A percentile compares a stretch with the other conserved stretches of the same genome.
Conservation (phyloP, 2,113 vertebrate species). For the Baryphthengus martii region DNA sequence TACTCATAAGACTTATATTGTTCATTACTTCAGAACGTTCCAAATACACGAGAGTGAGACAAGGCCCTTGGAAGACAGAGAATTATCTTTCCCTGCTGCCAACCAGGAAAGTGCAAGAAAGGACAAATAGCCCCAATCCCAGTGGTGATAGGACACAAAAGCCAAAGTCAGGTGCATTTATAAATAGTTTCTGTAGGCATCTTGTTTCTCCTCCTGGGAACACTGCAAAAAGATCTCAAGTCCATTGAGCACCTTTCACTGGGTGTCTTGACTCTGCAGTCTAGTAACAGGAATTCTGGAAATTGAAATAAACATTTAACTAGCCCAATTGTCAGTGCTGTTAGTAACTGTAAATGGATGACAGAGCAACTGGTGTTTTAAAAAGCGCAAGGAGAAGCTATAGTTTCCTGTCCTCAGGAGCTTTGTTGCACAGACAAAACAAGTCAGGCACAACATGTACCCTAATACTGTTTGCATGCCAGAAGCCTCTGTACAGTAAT, state of each 20-base stretch:
- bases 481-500: constrained; percentile 40
- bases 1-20: background rate
- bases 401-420: background rate
- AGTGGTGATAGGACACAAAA: background rate
- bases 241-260: background rate
- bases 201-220: constrained; percentile 39
- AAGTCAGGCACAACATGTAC: background rate
- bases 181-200: constrained; percentile 60
- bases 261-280: background rate
- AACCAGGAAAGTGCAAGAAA: background rate
- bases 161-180: constrained; percentile 31
- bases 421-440: background rate
- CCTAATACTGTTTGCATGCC: constrained; percentile 26
- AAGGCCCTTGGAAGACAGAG: background rate
- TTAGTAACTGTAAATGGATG: background rate
- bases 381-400: background rate
- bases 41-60: background rate
- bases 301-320: background rate
- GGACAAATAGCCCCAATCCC: background rate
- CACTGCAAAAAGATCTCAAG: background rate
- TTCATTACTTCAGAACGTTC: constrained; percentile 22
- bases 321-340: background rate
- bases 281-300: background rate
- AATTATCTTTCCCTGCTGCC: constrained; percentile 26
- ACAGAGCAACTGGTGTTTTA: background rate